Evolutionary conservation across 2,113 vertebrate species (phyloP).

Genomic region (Anguilla rostrata): DNA sequence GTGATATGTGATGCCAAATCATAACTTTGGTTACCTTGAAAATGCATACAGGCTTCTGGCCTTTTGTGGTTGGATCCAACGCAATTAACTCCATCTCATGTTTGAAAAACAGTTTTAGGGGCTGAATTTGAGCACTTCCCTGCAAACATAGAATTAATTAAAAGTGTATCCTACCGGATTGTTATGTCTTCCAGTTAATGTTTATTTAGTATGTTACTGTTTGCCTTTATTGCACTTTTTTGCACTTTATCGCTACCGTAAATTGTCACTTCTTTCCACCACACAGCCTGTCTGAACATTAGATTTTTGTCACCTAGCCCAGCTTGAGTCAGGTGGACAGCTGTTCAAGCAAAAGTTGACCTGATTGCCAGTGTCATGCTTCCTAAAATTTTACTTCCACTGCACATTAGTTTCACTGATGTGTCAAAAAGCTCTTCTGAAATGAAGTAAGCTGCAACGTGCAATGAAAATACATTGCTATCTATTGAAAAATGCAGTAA

Average conservation of each 20-base stretch:
- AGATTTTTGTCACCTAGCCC: not conserved
- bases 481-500: no score
- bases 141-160: no score
- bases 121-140: no score
- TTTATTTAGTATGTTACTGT: not conserved
- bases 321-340: not conserved
- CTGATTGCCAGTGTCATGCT: not conserved
- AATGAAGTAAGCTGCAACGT: not conserved
- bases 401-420: not conserved
- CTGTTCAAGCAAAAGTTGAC: slow-evolving; percentile 1
- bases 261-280: not conserved
- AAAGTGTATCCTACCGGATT: not conserved
- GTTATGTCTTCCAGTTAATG: not conserved
- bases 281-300: not conserved
- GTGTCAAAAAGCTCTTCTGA: not conserved
- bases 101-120: no score
- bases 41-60: not conserved
- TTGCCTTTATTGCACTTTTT: not conserved
- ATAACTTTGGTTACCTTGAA: not conserved
- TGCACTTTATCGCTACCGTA: not conserved
- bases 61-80: not conserved
- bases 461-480: no score
- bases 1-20: not conserved
- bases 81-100: not conserved
- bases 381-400: not conserved